Evolutionary conservation across 2,888 invertebrate genomes (phyloP), one percentile per base, ranked within the genome.

Genomic region (Sarcophaga variegata): DNA sequence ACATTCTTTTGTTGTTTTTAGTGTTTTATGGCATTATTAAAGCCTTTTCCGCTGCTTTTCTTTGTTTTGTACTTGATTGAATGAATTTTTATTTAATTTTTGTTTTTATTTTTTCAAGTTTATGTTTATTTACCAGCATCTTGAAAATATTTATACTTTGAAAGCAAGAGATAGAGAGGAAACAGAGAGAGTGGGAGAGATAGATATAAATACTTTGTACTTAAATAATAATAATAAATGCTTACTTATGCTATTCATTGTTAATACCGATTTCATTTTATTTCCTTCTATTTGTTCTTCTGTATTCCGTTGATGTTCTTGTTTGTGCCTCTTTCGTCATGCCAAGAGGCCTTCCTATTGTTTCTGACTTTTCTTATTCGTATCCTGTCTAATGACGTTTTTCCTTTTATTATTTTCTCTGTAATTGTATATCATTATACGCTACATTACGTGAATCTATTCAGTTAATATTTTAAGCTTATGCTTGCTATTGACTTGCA

Each of bases 91-190:
- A 37, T 37, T 37, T 37, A 6, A 37, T 64, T n/a, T 76, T 64
- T 69, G 10, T 66, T 66, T 75, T 75, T 6, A 63, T 25, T 20
- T 66, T 66, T 54, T 63, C 22, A 79, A 78, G 6, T 67, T 75
- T 80, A 62, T 82, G 14, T 76, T 59, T 78, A 66, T 59, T 72
- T 82, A 59, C 47, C 54, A 76, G n/a, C 79, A 71, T 59, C 80
- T 70, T 62, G 62, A 49, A 78, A 14, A 71, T 17, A 62, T 62
- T 62, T 62, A 62, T 66, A 66, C 54, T 62, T 27, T 8, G 37
- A 37, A 37, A 37, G 37, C 37, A 37, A 37, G 37, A 37, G 37
- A 37, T 37, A 37, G 37, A 37, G 8, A 37, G 37, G 37, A 37
- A 10, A 37, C 1, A 37, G 2, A 37, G 37, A 37, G 37, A 37